Evolutionary conservation across 2,113 vertebrate species (phyloP).

Genomic region (Myiopsitta monachus): DNA sequence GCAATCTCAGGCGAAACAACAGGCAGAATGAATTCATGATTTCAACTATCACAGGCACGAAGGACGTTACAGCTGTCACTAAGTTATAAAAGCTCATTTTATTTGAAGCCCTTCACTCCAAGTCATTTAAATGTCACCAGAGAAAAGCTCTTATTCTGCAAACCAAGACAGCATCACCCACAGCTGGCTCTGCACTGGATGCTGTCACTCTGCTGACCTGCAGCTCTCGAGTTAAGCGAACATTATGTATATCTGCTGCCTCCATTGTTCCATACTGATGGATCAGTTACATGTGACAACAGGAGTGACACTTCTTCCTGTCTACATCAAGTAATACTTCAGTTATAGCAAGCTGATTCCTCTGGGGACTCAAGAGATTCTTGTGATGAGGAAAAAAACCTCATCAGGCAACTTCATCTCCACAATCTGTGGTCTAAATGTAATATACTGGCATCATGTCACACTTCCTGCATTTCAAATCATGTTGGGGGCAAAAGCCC

Average conservation of each 20-base stretch:
- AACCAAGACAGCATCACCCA: neutral
- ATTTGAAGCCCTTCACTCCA: neutral
- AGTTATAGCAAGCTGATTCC: neutral
- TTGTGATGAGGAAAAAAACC: neutral
- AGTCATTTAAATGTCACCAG: neutral
- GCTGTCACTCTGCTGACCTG: neutral
- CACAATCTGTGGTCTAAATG: neutral
- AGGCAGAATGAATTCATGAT: neutral
- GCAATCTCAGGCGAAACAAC: neutral
- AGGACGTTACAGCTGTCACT: neutral
- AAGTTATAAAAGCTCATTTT: neutral
- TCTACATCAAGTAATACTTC: neutral
- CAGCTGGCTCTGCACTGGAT: neutral
- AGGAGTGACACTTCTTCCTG: neutral
- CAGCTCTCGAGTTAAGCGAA: neutral
- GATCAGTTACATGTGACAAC: neutral
- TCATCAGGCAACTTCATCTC: neutral
- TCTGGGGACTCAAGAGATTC: neutral
- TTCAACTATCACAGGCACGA: neutral
- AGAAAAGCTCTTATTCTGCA: slow-evolving; percentile 15
- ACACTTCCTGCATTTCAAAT: neutral
- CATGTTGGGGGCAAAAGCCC: neutral
- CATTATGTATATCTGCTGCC: neutral
- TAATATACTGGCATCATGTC: neutral
- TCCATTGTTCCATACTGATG: neutral